Percentiles rank a stretch among this genome's conserved stretches.
phyloP scores from a whole-genome alignment of 2,888 invertebrate species.

The Neoaliturus tenellus region DNA sequence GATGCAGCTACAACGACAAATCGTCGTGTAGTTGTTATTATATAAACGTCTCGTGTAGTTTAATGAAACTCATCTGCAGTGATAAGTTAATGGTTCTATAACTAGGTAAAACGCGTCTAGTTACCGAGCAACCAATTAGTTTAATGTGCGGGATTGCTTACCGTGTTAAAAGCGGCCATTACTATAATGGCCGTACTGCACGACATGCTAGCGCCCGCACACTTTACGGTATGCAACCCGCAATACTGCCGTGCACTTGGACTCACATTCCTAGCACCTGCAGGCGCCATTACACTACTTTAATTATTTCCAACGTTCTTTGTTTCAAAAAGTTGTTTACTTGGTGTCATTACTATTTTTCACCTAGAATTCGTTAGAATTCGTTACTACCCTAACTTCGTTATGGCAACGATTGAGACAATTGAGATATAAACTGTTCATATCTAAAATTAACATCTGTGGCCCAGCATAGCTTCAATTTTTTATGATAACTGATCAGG shows the following conservation, averaged over 20 bases:
- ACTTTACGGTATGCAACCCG: not conserved
- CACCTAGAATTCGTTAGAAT: too few relatives aligned
- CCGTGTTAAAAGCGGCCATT: slow-evolving; percentile 6
- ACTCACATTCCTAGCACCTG: not conserved
- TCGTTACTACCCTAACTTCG: too few relatives aligned
- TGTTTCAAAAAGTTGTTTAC: too few relatives aligned
- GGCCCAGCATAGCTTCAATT: too few relatives aligned
- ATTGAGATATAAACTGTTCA: too few relatives aligned
- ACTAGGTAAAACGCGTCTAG: not conserved
- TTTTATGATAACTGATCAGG: too few relatives aligned
- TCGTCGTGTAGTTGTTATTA: too few relatives aligned
- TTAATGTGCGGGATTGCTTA: not conserved
- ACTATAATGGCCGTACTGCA: not conserved
- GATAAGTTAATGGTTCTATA: not conserved
- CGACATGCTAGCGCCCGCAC: slow-evolving; percentile 10
- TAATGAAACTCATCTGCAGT: not conserved
- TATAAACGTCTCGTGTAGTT: not conserved
- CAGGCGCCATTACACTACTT: not conserved
- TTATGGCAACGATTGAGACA: too few relatives aligned
- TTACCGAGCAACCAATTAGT: not conserved
- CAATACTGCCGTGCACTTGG: not conserved
- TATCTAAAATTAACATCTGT: too few relatives aligned
- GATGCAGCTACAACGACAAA: too few relatives aligned
- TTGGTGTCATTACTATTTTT: too few relatives aligned
- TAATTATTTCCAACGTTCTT: too few relatives aligned